Conservation (phyloP, 2,888 invertebrate genomes). For the Drosophila crucigera region DNA sequence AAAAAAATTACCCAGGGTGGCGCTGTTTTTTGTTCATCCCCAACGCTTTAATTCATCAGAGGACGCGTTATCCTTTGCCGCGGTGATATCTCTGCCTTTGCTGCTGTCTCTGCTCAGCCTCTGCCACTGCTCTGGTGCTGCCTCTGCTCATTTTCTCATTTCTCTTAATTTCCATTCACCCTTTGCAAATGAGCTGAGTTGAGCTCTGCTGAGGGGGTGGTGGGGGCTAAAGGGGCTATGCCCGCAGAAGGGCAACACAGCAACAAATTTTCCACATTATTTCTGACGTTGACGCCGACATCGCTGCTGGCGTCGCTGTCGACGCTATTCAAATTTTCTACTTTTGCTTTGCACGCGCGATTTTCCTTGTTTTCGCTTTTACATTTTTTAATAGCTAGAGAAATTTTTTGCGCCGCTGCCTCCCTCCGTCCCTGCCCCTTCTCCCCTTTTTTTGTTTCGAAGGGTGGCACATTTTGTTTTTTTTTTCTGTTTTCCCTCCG, state of each 20-base stretch:
- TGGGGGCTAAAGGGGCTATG: constrained; percentile 19
- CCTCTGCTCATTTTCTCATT: constrained; percentile 51
- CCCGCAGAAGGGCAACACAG: constrained; percentile 49
- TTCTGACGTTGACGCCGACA: constrained; percentile 37
- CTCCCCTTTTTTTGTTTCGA: constrained; percentile 16
- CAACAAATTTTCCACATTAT: constrained; percentile 74
- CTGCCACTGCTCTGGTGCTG: constrained; percentile 40
- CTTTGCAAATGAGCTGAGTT: constrained; percentile 77
- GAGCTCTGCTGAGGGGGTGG: background rate
- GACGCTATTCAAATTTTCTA: constrained; percentile 76
- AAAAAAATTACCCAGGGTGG: constrained; percentile 57
- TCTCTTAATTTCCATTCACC: constrained; percentile 80
- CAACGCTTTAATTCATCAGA: constrained; percentile 69
- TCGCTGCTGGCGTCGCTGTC: constrained; percentile 36
- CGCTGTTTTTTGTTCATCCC: constrained; percentile 45
- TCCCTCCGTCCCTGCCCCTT: background rate
- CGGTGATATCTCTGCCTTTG: constrained; percentile 45
- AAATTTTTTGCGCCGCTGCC: constrained; percentile 53
- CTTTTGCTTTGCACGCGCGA: constrained; percentile 82
- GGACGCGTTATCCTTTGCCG: constrained; percentile 61
- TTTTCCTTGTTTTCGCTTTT: constrained; percentile 82
- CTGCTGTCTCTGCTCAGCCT: constrained; percentile 37
- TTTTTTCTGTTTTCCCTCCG: constrained; percentile 24
- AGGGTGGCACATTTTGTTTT: constrained; percentile 53
- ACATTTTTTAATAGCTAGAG: constrained; percentile 81